Conservation (phyloP, 92 coral and sea anemone species). For the Parazoanthus atlanticus region DNA sequence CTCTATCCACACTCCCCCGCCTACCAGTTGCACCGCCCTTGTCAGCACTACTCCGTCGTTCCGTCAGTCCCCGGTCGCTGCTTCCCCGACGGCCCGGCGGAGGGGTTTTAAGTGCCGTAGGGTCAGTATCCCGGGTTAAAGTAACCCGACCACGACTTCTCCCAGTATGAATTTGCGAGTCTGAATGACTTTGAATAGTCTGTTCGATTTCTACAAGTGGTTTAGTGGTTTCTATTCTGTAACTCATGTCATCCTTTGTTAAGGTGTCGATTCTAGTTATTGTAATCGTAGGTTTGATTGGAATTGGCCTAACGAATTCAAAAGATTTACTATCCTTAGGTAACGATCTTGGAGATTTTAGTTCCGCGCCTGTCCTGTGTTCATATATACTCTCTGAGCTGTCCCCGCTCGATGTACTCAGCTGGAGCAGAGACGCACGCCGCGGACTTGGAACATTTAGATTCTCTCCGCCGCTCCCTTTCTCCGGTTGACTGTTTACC, state of each 20-base stretch:
- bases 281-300: slow-evolving; percentile 84
- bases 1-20: slow-evolving; percentile 66
- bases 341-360: slow-evolving; percentile 74
- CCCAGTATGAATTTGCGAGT: slow-evolving; percentile 78
- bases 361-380: slow-evolving; percentile 68
- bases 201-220: slow-evolving; percentile 64
- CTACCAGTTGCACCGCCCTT: slow-evolving; percentile 43
- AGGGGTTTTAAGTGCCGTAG: slow-evolving; percentile 19
- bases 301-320: slow-evolving; percentile 96
- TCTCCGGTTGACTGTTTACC: slow-evolving; percentile 66
- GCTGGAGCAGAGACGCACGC: slow-evolving; percentile 77
- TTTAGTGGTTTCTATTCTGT: slow-evolving; percentile 62
- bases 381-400: slow-evolving; percentile 91
- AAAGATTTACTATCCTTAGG: slow-evolving; percentile 85
- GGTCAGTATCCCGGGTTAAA: slow-evolving; percentile 28
- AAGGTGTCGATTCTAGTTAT: slow-evolving; percentile 87
- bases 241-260: slow-evolving; percentile 78
- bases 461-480: slow-evolving; percentile 71
- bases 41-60: slow-evolving; percentile 40
- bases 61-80: slow-evolving; percentile 36
- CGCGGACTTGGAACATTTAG: slow-evolving; percentile 76
- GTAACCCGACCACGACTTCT: slow-evolving; percentile 76
- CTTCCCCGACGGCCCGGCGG: slow-evolving; percentile 57
- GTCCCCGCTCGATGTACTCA: slow-evolving; percentile 89
- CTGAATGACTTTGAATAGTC: slow-evolving; percentile 78